Evolutionary conservation across 2,113 vertebrate species (phyloP), one percentile per base, ranked within the genome.

Genomic region (Odontesthes bonariensis): DNA sequence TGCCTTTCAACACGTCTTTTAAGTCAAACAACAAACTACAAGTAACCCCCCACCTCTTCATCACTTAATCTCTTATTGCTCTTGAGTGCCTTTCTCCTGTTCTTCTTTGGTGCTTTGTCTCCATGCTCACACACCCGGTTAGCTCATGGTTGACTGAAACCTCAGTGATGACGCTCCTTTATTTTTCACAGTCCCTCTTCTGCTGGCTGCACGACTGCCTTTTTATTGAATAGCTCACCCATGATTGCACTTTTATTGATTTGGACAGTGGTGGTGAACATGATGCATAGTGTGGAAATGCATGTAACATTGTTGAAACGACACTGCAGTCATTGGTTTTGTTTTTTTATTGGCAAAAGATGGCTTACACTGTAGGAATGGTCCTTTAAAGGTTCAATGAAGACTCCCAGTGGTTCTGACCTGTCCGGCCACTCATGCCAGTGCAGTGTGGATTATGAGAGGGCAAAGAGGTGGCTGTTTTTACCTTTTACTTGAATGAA

Each of bases 1-100:
- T 99, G 91, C 96, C 98, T 86, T 99, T 96, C 94, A 98, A 99
- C 95, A 95, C 95, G 9, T 95, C 97, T n/a, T 98, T 99, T 94
- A 96, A 94, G 94, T 93, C 96, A 58, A 87, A 84, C 91, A 92
- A 85, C 91, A 96, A 94, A 91, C 94, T 91, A 93, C 95, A 97
- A 96, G 96, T 98, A 95, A 94, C 35, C 77, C 71, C 58, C 71
- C 54, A 42, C 27, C n/a, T 20, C 20, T 69, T 16, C 20, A 14
- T 20, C 54, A 32, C 4, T 51, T 32, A 20, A 47, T 66, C 23
- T 19, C 0, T 7, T 16, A 1, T 23, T 22, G 16, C 27, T 44
- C 27, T 16, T 31, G 33, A 82, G 73, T 89, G 88, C 32, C 68
- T 60, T 60, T 46, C 54, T 63, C 7, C 20, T 23, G 1, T 23